These are phyloP conservation scores for Orthosia gracilis DNA, from an alignment of 2,888 invertebrate genomes.

Conservation along the genomic window DNA sequence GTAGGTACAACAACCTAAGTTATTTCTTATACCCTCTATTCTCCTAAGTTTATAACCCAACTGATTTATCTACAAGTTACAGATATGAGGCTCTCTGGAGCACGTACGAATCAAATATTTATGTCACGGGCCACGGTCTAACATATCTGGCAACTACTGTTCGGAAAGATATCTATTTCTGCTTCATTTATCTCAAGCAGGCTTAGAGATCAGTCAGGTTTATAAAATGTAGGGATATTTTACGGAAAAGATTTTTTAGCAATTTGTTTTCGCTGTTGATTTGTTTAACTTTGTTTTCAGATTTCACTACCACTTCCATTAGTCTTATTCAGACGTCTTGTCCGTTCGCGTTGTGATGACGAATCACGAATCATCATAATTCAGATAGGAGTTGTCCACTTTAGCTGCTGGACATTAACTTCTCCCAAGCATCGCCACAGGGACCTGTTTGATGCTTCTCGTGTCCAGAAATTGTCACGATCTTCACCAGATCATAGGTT, in stretches of 20 bases:
- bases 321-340: background rate
- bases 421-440: too few relatives aligned
- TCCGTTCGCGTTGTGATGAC: background rate
- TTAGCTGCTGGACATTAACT: background rate
- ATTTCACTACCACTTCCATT: background rate
- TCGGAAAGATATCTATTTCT: conserved; percentile 41
- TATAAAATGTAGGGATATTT: conserved; percentile 12
- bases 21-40: conserved; percentile 5
- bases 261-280: background rate
- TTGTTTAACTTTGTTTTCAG: background rate
- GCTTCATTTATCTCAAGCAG: conserved; percentile 42
- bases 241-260: background rate
- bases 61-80: conserved; percentile 33
- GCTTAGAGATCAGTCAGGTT: conserved; percentile 9
- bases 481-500: too few relatives aligned
- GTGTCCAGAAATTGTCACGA: too few relatives aligned
- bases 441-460: too few relatives aligned
- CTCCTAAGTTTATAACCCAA: conserved; percentile 31
- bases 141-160: conserved; percentile 51
- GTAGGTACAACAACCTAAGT: background rate
- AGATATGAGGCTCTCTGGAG: conserved; percentile 29
- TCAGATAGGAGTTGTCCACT: background rate
- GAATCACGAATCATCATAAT: background rate
- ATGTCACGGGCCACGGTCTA: conserved; percentile 49
- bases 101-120: conserved; percentile 64